A percentile compares a stretch with the other conserved stretches of the same genome.
phyloP scores from a whole-genome alignment of 1,140 invertebrate species.

The Drosophila quadrilineata region DNA sequence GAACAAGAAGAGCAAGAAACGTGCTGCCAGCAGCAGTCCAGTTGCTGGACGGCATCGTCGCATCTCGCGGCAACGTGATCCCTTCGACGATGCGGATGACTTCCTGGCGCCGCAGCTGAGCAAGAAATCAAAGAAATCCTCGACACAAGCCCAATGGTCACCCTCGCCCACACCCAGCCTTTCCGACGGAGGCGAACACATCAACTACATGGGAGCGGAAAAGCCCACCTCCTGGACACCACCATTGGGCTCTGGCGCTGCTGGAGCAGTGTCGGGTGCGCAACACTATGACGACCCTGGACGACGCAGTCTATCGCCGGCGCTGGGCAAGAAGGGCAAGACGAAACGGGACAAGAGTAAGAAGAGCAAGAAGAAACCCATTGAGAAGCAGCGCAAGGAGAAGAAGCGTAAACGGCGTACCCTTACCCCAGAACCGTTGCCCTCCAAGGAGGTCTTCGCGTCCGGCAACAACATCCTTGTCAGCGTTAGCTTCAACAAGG shows the following conservation, averaged over 20 bases:
- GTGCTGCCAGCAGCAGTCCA: constrained; percentile 55
- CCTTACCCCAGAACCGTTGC: constrained; percentile 83
- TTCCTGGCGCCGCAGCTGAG: constrained; percentile 48
- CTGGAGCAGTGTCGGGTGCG: constrained; percentile 68
- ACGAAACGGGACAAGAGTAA: constrained; percentile 72
- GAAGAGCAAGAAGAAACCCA: constrained; percentile 69
- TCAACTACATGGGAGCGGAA: constrained; percentile 41
- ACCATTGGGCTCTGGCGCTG: constrained; percentile 81
- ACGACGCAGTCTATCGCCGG: constrained; percentile 44
- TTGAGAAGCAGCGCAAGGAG: constrained; percentile 83
- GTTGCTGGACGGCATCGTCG: constrained; percentile 48
- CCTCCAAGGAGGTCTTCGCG: constrained; percentile 94
- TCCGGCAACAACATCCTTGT: constrained; percentile 95
- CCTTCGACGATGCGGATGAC: constrained; percentile 57
- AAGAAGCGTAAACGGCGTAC: constrained; percentile 83
- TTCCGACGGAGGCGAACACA: constrained; percentile 17
- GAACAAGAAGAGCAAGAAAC: constrained; percentile 71
- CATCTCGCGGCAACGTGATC: constrained; percentile 65
- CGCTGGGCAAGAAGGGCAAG: constrained; percentile 71
- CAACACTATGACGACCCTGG: constrained; percentile 41
- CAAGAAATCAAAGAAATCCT: constrained; percentile 42
- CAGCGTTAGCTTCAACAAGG: constrained; percentile 93
- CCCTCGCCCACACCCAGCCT: constrained; percentile 65
- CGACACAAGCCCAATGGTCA: constrained; percentile 47
- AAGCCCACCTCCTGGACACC: constrained; percentile 75